These are phyloP conservation scores for Himalopsyche japonica DNA, from an alignment of 2,888 invertebrate species.

Conservation along the genomic window DNA sequence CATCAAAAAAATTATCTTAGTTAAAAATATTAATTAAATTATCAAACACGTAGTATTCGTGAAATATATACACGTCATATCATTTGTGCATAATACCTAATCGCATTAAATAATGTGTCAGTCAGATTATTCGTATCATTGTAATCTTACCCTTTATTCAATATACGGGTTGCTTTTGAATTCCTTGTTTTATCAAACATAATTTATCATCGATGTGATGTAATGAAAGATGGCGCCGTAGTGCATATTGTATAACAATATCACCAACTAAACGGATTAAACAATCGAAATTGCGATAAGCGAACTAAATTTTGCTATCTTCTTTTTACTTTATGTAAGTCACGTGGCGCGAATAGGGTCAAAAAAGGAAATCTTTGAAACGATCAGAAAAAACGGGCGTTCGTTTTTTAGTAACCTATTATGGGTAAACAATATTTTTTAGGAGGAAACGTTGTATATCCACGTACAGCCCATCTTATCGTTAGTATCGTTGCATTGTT, in stretches of 20 bases:
- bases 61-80: too few relatives aligned
- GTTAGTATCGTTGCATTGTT: too few relatives aligned
- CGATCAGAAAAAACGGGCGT: background rate
- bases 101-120: too few relatives aligned
- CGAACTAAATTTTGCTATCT: constrained; percentile 7
- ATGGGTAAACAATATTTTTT: background rate
- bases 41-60: too few relatives aligned
- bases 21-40: too few relatives aligned
- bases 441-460: background rate
- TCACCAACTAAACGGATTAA: constrained; percentile 36
- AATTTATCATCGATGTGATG: constrained; percentile 36
- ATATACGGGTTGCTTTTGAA: background rate
- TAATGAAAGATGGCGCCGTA: constrained; percentile 8
- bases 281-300: constrained; percentile 25
- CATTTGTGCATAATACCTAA: too few relatives aligned
- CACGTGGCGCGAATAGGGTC: constrained; percentile 34
- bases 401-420: background rate
- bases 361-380: constrained; percentile 1
- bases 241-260: constrained; percentile 25
- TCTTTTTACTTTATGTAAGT: constrained; percentile 15
- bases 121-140: background rate
- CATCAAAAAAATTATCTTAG: too few relatives aligned
- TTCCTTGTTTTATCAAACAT: background rate
- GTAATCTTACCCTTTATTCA: background rate
- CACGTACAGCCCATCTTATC: too few relatives aligned